Evolutionary conservation across 2,797 vertebrate species (phyloP).

Genomic region (Anisognathus igniventris): DNA sequence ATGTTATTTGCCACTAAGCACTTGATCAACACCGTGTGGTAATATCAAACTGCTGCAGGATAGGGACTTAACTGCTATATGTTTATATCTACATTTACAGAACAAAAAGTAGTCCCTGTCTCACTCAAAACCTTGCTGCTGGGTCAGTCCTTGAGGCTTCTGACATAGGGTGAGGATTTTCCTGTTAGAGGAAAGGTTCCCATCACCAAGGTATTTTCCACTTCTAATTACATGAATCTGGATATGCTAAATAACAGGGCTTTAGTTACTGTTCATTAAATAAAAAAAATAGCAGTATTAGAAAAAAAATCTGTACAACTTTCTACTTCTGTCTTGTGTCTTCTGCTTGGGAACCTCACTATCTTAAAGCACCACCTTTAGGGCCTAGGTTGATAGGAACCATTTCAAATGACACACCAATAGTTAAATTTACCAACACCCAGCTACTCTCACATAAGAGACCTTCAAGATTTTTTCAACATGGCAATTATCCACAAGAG

Average conservation of each 20-base stretch:
- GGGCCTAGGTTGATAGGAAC: not conserved
- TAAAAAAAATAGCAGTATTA: not conserved
- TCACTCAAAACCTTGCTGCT: not conserved
- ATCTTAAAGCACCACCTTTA: not conserved
- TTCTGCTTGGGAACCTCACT: not conserved
- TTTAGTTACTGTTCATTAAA: not conserved
- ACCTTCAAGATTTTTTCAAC: not conserved
- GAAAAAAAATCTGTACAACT: not conserved
- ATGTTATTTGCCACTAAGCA: not conserved
- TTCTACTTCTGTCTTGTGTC: not conserved
- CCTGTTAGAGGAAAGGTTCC: not conserved
- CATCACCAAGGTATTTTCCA: not conserved
- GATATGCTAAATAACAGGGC: not conserved
- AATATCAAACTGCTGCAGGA: not conserved
- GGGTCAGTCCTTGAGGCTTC: not conserved
- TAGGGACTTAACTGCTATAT: not conserved
- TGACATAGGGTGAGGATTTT: not conserved
- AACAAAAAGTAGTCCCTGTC: not conserved
- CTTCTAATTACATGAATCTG: not conserved
- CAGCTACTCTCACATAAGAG: not conserved
- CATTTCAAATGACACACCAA: not conserved
- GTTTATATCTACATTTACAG: not conserved
- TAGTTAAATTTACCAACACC: not conserved
- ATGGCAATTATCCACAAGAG: not conserved
- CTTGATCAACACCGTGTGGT: not conserved